Evolutionary conservation across 2,888 invertebrate species (phyloP).

Genomic region (Pammene fasciana): DNA sequence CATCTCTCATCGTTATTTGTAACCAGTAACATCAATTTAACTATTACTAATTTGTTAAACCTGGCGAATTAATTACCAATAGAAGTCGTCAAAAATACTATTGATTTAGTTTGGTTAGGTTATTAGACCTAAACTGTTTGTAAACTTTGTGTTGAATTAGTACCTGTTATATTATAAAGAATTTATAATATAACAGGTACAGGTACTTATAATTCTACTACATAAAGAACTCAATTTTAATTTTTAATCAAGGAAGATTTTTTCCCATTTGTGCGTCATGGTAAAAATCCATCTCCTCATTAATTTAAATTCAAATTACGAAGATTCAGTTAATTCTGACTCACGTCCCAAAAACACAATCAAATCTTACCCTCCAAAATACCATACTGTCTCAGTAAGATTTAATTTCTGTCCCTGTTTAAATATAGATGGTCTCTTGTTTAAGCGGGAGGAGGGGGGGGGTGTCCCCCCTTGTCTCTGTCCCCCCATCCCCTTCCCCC

Average conservation of each 20-base stretch:
- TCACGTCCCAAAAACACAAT: constrained; percentile 38
- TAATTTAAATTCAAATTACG: constrained; percentile 16
- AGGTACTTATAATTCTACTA: too few species aligned
- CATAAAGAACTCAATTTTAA: too few species aligned
- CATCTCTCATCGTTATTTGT: too few species aligned
- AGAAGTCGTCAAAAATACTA: too few species aligned
- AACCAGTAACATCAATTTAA: too few species aligned
- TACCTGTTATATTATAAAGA: too few species aligned
- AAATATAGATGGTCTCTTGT: constrained; percentile 65
- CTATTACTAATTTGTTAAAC: too few species aligned
- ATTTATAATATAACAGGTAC: too few species aligned
- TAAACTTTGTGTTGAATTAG: too few species aligned
- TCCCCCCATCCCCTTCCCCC: neutral
- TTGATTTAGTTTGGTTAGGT: too few species aligned
- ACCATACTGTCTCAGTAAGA: constrained; percentile 58
- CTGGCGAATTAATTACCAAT: too few species aligned
- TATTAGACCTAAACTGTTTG: too few species aligned
- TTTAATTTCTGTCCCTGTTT: constrained; percentile 76
- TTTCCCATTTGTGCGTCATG: neutral
- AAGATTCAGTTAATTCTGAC: constrained; percentile 21
- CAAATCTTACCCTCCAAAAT: constrained; percentile 59
- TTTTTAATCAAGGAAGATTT: neutral
- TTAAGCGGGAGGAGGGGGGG: constrained; percentile 46
- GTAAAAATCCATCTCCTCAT: constrained; percentile 9
- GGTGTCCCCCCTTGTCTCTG: neutral